These are phyloP conservation scores for Amphiprion percula DNA, from an alignment of 2,113 vertebrate genomes.

Conservation along the genomic window DNA sequence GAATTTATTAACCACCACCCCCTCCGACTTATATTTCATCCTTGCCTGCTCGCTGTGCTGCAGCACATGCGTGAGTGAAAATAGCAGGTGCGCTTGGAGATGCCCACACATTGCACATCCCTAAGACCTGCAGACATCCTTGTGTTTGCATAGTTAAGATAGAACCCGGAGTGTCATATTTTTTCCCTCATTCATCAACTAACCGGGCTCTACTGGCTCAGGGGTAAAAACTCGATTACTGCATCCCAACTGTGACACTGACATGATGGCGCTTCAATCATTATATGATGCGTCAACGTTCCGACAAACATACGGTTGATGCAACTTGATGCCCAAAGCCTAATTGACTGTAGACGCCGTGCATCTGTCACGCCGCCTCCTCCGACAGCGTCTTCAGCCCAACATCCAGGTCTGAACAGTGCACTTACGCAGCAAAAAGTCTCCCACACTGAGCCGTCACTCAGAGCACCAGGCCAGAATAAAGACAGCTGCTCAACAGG, in stretches of 20 bases:
- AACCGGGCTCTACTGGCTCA: neutral
- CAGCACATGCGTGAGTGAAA: neutral
- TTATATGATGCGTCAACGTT: conserved; percentile 1
- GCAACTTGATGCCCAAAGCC: conserved; percentile 16
- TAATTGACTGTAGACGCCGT: conserved; percentile 27
- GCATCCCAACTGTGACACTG: conserved; percentile 2
- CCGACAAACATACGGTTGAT: conserved; percentile 35
- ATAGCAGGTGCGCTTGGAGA: conserved; percentile 3
- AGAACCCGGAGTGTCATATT: neutral
- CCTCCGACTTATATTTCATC: neutral
- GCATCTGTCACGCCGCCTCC: conserved; percentile 20
- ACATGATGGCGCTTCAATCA: conserved; percentile 18
- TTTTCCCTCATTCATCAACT: neutral
- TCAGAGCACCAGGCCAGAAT: conserved; percentile 1
- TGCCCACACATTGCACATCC: neutral
- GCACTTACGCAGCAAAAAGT: neutral
- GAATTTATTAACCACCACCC: neutral
- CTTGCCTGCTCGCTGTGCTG: neutral
- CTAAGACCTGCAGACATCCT: neutral
- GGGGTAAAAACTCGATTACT: neutral
- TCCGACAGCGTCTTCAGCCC: neutral
- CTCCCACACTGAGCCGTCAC: conserved; percentile 9
- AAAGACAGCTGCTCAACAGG: neutral
- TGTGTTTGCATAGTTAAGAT: neutral
- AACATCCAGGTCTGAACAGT: neutral